Percentiles rank a stretch among this genome's conserved stretches.
These are phyloP conservation scores for Phoxinus dragarum DNA, from an alignment of 2,797 vertebrate species.

Conservation along the genomic window DNA sequence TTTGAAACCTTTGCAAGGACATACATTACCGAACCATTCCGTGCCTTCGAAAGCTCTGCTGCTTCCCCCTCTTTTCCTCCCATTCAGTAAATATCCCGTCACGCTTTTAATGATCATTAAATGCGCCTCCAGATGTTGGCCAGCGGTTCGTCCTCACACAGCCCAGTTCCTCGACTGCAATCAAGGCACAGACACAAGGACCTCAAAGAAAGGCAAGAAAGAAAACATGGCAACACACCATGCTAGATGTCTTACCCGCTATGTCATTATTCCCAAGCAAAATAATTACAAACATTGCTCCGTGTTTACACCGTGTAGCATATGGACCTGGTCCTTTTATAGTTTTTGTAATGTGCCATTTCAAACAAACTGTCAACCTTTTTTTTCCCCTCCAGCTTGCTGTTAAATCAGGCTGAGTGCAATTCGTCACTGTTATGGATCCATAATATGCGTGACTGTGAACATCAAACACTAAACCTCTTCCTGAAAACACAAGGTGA, in stretches of 20 bases:
- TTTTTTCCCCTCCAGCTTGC: slow-evolving; percentile 56
- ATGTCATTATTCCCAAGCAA: slow-evolving; percentile 68
- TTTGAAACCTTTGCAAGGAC: slow-evolving; percentile 60
- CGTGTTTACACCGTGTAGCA: slow-evolving; percentile 69
- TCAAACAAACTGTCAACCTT: slow-evolving; percentile 70
- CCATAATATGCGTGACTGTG: slow-evolving; percentile 61
- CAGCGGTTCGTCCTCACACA: slow-evolving; percentile 65
- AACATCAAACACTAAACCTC: slow-evolving; percentile 53
- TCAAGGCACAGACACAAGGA: slow-evolving; percentile 60
- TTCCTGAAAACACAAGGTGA: slow-evolving; percentile 54
- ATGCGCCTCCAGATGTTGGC: slow-evolving; percentile 77
- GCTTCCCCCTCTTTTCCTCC: slow-evolving; percentile 57
- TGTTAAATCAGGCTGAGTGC: slow-evolving; percentile 66
- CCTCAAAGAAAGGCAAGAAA: slow-evolving; percentile 45
- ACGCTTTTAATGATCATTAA: slow-evolving; percentile 77
- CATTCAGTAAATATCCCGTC: slow-evolving; percentile 69
- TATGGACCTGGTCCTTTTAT: slow-evolving; percentile 73
- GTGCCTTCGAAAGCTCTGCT: slow-evolving; percentile 58
- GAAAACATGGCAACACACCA: slow-evolving; percentile 61
- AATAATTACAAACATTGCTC: slow-evolving; percentile 68
- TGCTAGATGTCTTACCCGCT: slow-evolving; percentile 60
- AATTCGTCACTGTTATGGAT: slow-evolving; percentile 70
- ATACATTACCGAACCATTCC: slow-evolving; percentile 61
- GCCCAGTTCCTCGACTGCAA: slow-evolving; percentile 66
- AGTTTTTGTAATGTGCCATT: slow-evolving; percentile 69